Base-by-base conservation (phyloP, 2,797 vertebrate genomes). In the Pipistrellus pygmaeus region DNA sequence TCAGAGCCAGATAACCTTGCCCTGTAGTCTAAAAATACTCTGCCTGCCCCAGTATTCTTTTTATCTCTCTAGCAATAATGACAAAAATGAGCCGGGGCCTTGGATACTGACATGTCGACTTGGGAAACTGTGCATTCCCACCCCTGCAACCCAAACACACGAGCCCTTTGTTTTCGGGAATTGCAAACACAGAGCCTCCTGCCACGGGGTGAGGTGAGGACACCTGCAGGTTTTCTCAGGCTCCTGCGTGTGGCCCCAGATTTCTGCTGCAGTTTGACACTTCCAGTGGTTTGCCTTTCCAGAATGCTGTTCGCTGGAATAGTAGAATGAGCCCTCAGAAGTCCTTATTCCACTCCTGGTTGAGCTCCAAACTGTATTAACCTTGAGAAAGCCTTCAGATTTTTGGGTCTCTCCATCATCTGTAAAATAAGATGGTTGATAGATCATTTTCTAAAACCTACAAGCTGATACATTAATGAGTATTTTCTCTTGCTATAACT, bases 201-300 rank as follows among this genome's bases (percentile, higher is more conserved):
- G 83, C 32, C 10, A 27, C 13, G 38, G 66, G 46, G 35, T 69
- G 72, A 94, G 68, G n/a, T 53, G 86, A 48, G 86, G 53, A 93
- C 96, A 96, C 72, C 76, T 90, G 96, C 41, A 85, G 90, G 69
- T 30, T 96, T 97, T 97, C 97, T 91, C 97, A 97, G 72, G 55
- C 64, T 73, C 85, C 46, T 41, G 17, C 2, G 23, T 13, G 32
- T 60, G 41, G 41, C 44, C 69, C 93, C 48, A 38, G 53, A n/a
- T 15, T 23, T 15, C 4, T 55, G 55, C 7, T 13, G 17, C 2
- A 62, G 6, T 85, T 7, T 80, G 77, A 21, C 15, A 30, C n/a
- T 35, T 69, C 5, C 32, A 2, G 3, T 57, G 15, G 20, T 12
- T 75, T 62, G 14, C 23, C 5, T 4, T 73, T 73, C 12, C 25